phyloP scores from a whole-genome alignment of 2,888 invertebrate genomes.

The Eledone cirrhosa region DNA sequence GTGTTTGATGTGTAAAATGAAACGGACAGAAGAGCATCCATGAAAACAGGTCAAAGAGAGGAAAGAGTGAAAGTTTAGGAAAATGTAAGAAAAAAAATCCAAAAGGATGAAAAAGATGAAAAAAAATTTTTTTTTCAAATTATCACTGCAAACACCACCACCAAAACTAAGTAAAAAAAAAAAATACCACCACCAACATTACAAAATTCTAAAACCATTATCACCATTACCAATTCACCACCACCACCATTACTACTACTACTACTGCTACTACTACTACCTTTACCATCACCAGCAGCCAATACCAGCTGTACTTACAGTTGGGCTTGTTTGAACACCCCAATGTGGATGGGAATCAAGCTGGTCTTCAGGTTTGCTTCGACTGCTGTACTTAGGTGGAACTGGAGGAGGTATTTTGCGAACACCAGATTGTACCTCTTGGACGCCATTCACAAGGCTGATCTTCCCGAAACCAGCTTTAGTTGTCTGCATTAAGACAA shows the following conservation, averaged over 20 bases:
- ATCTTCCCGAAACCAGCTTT: neutral
- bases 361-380: slow-evolving; percentile 1
- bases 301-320: slow-evolving; percentile 21
- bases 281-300: slow-evolving; percentile 14
- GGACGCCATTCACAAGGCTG: neutral
- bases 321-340: neutral
- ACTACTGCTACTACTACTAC: slow-evolving; percentile 3
- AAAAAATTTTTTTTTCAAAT: neutral
- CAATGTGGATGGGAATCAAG: neutral
- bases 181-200: neutral
- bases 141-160: neutral
- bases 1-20: no score
- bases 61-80: no score
- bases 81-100: no score
- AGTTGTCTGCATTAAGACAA: slow-evolving; percentile 25
- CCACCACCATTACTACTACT: slow-evolving; percentile 8
- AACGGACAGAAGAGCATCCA: no score
- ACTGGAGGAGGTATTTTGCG: slow-evolving; percentile 17
- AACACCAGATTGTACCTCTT: neutral
- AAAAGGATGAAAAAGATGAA: neutral
- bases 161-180: neutral
- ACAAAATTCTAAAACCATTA: neutral
- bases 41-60: no score
- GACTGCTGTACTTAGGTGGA: slow-evolving; percentile 20
- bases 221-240: slow-evolving; percentile 5